A percentile compares a stretch with the other conserved stretches of the same genome.
Evolutionary conservation across 2,797 vertebrate genomes (phyloP).

Genomic region (Leucoraja ocellata): DNA sequence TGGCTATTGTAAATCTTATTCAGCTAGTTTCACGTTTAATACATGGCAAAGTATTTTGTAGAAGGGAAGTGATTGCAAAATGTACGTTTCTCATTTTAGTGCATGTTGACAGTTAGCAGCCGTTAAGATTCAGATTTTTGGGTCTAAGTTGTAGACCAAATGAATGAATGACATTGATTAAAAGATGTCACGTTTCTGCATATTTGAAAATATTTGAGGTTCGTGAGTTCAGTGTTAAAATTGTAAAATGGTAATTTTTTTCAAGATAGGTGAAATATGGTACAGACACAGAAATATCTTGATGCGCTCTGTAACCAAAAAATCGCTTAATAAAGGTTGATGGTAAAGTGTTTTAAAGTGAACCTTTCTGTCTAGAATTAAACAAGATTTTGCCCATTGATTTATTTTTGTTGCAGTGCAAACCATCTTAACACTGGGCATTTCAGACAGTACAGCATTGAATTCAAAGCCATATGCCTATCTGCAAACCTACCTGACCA

Average conservation of each 20-base stretch:
- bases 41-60: constrained; percentile 22
- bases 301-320: constrained; percentile 4
- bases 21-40: neutral
- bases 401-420: neutral
- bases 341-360: constrained; percentile 14
- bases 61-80: constrained; percentile 22
- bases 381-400: neutral
- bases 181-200: constrained; percentile 29
- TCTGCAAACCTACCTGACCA: neutral
- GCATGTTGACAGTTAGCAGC: constrained; percentile 27
- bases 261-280: neutral
- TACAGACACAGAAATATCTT: constrained; percentile 15
- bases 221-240: constrained; percentile 29
- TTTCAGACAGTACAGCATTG: neutral
- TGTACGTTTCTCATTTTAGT: constrained; percentile 18
- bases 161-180: constrained; percentile 30
- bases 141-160: constrained; percentile 25
- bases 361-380: neutral
- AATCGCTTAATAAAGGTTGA: constrained; percentile 34
- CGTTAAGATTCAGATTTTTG: constrained; percentile 34
- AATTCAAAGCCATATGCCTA: neutral
- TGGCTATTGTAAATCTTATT: neutral
- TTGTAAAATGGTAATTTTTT: constrained; percentile 33
- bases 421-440: no score
- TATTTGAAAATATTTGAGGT: constrained; percentile 37